Percentiles rank a stretch among this genome's conserved stretches.
phyloP scores from a whole-genome alignment of 2,113 vertebrate species.

The Marmota flaviventris region DNA sequence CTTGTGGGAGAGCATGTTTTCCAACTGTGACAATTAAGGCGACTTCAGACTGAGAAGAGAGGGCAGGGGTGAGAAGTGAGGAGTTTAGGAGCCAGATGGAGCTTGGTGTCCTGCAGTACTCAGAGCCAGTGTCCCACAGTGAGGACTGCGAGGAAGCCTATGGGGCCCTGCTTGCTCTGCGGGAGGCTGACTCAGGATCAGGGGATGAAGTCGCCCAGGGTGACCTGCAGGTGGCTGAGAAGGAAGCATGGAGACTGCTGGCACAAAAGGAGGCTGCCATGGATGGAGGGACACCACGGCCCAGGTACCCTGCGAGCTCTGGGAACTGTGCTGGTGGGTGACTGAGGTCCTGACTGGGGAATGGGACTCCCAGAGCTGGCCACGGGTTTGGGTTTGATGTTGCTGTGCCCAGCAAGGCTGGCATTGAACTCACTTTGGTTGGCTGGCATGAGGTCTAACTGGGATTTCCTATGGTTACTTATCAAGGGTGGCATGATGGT shows the following conservation, averaged over 20 bases:
- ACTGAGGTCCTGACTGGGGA: neutral
- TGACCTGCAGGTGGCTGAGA: slow-evolving; percentile 6
- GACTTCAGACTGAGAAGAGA: neutral
- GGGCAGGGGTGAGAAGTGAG: neutral
- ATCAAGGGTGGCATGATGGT: neutral
- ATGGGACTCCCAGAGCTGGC: neutral
- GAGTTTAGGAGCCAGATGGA: neutral
- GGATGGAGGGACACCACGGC: accelerated
- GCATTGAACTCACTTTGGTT: accelerated
- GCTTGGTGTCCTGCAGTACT: neutral
- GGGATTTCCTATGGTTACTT: neutral
- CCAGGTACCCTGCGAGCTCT: slow-evolving; percentile 55
- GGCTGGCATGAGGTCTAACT: neutral
- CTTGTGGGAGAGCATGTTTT: too few relatives aligned
- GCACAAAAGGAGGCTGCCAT: neutral
- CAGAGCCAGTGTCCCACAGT: slow-evolving; percentile 82
- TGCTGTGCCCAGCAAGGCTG: neutral
- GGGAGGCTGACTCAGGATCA: slow-evolving; percentile 49
- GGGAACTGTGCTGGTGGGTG: neutral
- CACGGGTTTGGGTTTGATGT: neutral
- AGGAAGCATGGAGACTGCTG: slow-evolving; percentile 5
- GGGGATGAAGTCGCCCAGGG: neutral
- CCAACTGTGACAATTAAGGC: neutral
- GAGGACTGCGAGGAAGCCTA: slow-evolving; percentile 92
- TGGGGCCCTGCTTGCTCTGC: slow-evolving; percentile 87